Conservation (phyloP, 2,797 vertebrate genomes). For the Arnoldichthys spilopterus region DNA sequence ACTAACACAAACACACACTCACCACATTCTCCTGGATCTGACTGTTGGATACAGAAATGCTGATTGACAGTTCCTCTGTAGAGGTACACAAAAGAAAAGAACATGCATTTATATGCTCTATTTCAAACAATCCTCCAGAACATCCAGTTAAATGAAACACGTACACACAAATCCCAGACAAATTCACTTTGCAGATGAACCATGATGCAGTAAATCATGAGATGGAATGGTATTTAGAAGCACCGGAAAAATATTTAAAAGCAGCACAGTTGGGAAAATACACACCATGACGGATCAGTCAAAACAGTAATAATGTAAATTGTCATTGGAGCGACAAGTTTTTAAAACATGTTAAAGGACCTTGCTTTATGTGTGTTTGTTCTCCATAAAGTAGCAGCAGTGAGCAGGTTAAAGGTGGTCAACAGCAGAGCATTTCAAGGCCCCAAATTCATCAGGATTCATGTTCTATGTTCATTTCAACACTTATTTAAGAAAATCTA, state of each 20-base stretch:
- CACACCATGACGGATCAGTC: not conserved
- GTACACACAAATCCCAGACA: not conserved
- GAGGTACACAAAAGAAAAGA: slow-evolving; percentile 53
- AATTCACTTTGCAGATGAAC: not conserved
- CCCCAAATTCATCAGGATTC: too few relatives aligned
- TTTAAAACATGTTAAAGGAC: too few relatives aligned
- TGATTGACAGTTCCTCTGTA: slow-evolving; percentile 94
- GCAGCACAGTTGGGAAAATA: too few relatives aligned
- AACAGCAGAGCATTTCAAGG: too few relatives aligned
- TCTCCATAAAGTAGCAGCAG: too few relatives aligned
- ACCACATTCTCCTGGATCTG: slow-evolving; percentile 99
- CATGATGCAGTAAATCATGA: too few relatives aligned
- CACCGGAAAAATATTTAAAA: too few relatives aligned
- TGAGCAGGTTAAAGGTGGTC: too few relatives aligned
- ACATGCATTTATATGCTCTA: not conserved
- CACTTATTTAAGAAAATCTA: not conserved
- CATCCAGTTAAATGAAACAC: not conserved
- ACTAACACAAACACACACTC: slow-evolving; percentile 69
- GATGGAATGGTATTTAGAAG: too few relatives aligned
- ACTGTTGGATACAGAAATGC: slow-evolving; percentile 97
- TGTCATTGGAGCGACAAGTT: too few relatives aligned
- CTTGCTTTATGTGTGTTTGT: too few relatives aligned
- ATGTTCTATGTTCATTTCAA: not conserved
- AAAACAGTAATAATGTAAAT: too few relatives aligned
- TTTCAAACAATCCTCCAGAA: not conserved